Evolutionary conservation across 2,888 invertebrate species (phyloP).

Genomic region (Hypena proboscidalis): DNA sequence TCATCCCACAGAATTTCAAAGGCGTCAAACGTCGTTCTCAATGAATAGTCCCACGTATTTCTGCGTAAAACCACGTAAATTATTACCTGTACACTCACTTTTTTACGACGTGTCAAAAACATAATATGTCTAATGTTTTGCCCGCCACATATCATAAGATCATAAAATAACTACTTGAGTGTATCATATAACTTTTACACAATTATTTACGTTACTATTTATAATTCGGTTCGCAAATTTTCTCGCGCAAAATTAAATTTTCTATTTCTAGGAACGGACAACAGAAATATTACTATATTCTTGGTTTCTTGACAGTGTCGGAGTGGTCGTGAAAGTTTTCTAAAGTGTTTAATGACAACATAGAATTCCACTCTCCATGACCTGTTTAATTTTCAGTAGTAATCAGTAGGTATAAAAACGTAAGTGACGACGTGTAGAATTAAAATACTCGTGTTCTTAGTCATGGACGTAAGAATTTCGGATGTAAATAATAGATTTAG

Average conservation of each 20-base stretch:
- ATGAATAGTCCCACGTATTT: conserved; percentile 42
- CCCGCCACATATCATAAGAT: conserved; percentile 37
- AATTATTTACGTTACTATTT: conserved; percentile 31
- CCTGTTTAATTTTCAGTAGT: conserved; percentile 13
- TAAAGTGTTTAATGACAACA: conserved; percentile 18
- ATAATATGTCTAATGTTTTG: conserved; percentile 43
- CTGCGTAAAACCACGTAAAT: conserved; percentile 33
- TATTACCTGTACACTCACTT: conserved; percentile 35
- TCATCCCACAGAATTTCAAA: conserved; percentile 19
- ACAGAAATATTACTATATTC: conserved; percentile 11
- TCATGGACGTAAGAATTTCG: too few relatives aligned
- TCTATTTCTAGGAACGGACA: conserved; percentile 17
- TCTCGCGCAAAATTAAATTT: conserved; percentile 17
- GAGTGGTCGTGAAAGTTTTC: conserved; percentile 13
- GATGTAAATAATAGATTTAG: too few relatives aligned
- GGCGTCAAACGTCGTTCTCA: conserved; percentile 20
- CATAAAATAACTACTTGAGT: conserved; percentile 30
- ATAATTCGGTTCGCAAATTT: conserved; percentile 30
- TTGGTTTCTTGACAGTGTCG: conserved; percentile 9
- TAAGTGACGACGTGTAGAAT: too few relatives aligned
- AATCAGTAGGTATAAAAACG: too few relatives aligned
- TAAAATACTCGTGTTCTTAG: too few relatives aligned
- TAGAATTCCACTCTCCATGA: conserved; percentile 16
- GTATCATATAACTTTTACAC: conserved; percentile 31
- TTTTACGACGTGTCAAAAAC: conserved; percentile 58